phyloP scores from a whole-genome alignment of 2,888 invertebrate genomes.

The Tipula confusa region DNA sequence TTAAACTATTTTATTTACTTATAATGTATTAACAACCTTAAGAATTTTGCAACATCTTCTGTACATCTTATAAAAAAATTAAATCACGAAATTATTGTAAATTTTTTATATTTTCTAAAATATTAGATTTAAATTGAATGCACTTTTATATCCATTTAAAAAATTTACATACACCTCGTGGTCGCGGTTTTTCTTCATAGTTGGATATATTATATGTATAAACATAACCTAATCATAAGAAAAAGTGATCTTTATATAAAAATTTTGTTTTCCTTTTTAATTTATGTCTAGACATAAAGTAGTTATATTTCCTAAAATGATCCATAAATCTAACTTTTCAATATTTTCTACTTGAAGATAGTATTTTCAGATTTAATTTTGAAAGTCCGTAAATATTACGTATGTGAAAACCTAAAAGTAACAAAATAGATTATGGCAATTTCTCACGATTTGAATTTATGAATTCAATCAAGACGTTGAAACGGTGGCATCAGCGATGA shows the following conservation, averaged over 20 bases:
- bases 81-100: background rate
- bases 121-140: background rate
- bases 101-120: background rate
- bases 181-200: background rate
- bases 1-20: background rate
- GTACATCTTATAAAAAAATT: background rate
- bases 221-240: too few relatives aligned
- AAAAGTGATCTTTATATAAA: background rate
- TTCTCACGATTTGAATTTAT: background rate
- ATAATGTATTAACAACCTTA: background rate
- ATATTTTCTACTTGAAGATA: background rate
- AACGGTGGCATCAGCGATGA: background rate
- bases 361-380: background rate
- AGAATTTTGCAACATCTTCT: background rate
- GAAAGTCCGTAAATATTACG: background rate
- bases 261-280: background rate
- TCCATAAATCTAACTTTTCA: background rate
- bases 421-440: background rate
- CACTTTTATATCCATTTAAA: background rate
- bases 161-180: constrained; percentile 3
- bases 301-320: background rate
- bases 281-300: background rate
- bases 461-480: background rate
- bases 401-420: background rate
- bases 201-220: too few relatives aligned